Conservation (phyloP, 2,888 invertebrate genomes). For the Artemia sinica region DNA sequence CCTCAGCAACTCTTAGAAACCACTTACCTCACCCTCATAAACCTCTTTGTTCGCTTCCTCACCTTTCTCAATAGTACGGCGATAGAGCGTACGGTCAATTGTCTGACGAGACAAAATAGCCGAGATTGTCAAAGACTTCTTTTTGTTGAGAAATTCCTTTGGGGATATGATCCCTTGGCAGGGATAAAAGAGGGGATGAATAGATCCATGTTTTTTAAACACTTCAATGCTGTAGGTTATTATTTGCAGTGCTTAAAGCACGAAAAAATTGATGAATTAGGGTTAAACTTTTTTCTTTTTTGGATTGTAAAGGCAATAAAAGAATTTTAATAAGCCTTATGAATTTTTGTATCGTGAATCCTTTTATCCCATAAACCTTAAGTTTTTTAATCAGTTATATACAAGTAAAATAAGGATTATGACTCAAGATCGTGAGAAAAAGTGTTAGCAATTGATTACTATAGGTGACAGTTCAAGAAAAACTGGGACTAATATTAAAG, state of each 20-base stretch:
- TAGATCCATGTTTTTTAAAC: not conserved
- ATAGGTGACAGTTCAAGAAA: too few species aligned
- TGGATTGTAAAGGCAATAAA: too few species aligned
- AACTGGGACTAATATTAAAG: too few species aligned
- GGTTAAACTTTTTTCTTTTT: too few species aligned
- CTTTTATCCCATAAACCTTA: too few species aligned
- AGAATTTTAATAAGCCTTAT: too few species aligned
- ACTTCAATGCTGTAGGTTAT: not conserved
- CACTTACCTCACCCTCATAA: not conserved
- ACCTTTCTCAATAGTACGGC: not conserved
- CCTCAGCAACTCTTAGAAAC: not conserved
- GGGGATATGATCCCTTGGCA: constrained; percentile 12
- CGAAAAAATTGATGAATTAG: too few species aligned
- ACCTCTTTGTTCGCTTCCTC: not conserved
- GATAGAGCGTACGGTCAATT: constrained; percentile 9
- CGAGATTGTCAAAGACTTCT: constrained; percentile 2
- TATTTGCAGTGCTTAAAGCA: not conserved
- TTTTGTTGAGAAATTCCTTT: not conserved
- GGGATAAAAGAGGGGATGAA: constrained; percentile 10
- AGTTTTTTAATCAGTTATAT: too few species aligned
- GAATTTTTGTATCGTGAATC: too few species aligned
- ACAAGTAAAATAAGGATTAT: too few species aligned
- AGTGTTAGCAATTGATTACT: too few species aligned
- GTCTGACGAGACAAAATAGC: constrained; percentile 12
- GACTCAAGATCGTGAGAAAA: too few species aligned